These are phyloP conservation scores for Oreochromis grahami DNA, from an alignment of 2,797 vertebrate genomes.

Conservation along the genomic window DNA sequence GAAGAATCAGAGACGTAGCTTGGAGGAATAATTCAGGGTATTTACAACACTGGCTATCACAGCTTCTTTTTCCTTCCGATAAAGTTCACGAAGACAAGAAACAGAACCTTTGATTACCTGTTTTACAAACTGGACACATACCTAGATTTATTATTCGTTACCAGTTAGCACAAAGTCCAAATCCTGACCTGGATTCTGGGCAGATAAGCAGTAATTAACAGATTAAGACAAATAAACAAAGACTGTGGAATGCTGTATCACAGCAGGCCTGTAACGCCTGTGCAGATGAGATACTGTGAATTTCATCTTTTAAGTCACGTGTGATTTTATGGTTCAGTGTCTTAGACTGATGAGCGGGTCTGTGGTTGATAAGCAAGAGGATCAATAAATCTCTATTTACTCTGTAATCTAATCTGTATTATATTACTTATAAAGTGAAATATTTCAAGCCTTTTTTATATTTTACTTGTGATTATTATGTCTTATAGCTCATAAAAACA, in stretches of 20 bases:
- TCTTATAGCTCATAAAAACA: no score
- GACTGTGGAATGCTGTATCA: background rate
- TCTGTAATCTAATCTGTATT: background rate
- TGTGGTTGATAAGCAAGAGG: background rate
- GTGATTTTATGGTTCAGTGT: background rate
- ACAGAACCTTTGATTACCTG: background rate
- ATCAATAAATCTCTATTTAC: background rate
- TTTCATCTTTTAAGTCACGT: background rate
- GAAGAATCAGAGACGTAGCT: rapidly evolving
- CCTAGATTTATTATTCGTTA: background rate
- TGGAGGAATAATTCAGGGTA: background rate
- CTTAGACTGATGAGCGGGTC: background rate
- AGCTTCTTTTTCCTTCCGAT: background rate
- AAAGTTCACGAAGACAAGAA: background rate
- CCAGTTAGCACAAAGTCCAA: background rate
- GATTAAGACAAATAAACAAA: background rate
- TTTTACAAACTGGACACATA: background rate
- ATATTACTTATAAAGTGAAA: background rate
- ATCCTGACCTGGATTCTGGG: background rate
- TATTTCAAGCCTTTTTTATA: background rate
- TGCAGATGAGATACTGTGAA: background rate
- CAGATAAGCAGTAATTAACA: rapidly evolving
- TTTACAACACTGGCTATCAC: rapidly evolving
- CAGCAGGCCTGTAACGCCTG: background rate
- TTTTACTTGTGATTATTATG: background rate